phyloP scores from a whole-genome alignment of 2,797 vertebrate species.

The Merluccius polli region DNA sequence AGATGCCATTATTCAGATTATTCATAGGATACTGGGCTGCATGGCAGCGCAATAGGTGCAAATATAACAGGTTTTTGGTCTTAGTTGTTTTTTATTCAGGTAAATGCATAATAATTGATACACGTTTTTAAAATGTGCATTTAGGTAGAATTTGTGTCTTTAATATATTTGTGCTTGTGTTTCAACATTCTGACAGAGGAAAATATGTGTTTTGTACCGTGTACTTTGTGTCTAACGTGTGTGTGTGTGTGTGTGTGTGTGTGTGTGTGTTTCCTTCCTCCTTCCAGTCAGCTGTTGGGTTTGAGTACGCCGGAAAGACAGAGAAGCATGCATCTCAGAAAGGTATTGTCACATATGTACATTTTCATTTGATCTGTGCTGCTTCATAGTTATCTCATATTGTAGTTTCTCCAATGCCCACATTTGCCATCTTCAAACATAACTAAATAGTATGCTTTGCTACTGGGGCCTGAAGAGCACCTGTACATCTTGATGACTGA shows the following conservation, averaged over 20 bases:
- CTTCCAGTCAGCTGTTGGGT: conserved; percentile 90
- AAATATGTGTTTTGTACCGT: too few species aligned
- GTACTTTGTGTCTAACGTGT: background rate
- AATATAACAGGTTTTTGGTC: background rate
- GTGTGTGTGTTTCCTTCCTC: conserved; percentile 19
- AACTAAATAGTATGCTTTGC: too few species aligned
- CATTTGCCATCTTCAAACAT: too few species aligned
- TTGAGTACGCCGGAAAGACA: conserved; percentile 92
- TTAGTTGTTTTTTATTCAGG: background rate
- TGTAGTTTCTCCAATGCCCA: too few species aligned
- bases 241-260: background rate
- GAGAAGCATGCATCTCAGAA: conserved; percentile 97
- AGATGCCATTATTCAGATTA: too few species aligned
- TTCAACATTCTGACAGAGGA: background rate
- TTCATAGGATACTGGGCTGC: too few species aligned
- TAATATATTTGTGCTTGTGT: too few species aligned
- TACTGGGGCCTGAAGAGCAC: too few species aligned
- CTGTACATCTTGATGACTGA: too few species aligned
- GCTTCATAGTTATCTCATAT: background rate
- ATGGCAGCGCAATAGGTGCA: too few species aligned
- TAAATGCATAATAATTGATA: background rate
- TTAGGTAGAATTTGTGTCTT: too few species aligned
- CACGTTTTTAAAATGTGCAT: too few species aligned
- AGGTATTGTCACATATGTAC: conserved; percentile 71
- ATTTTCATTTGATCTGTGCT: background rate